Base-by-base conservation (phyloP, 1,140 invertebrate genomes). In the Apis dorsata region DNA sequence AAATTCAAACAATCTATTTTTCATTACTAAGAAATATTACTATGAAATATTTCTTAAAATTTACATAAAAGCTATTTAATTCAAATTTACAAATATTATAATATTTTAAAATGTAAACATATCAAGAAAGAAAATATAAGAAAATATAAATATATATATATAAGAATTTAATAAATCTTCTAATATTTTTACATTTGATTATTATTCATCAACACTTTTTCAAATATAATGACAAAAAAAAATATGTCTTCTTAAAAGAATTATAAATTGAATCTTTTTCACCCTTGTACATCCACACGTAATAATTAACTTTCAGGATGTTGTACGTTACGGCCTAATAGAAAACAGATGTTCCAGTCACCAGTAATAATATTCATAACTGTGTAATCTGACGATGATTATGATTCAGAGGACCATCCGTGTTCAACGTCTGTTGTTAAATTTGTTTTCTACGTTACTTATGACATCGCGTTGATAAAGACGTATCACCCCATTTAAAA, bases 271-370 rank as follows among this genome's bases (percentile, higher is more conserved):
- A 28, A n/a, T 13, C 65, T 53, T 17, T 12, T 5, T 12, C 11
- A 21, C 17, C 15, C n/a, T 65, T 15, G 7, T 57, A 10, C 60
- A 65, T 74, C 70, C 12, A 55, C 28, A 21, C 21, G 1, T 55
- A 8, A 34, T 49, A 44, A 53, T 55, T 49, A n/a, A 51, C 17
- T 34, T 51, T 3, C 66, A 81, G 71, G 28, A 66, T 28, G 51
- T 11, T 17, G 53, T 49, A 34, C 57, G 24, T 10, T 17, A 21
- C 4, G 1, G 21, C 17, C 57, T 66, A 81, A 81, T 49, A 57
- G 71, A 57, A 66, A 81, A 66, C 71, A 75, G 71, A 81, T 81
- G 79, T 75, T 55, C 53, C 60, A n/a, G 21, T 12, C 51, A 15
- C 34, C 15, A 24, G 11, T 75, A 44, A 28, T 65, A 57, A 65